Evolutionary conservation across 2,797 vertebrate genomes (phyloP).

Genomic region (Pangasius djambal): DNA sequence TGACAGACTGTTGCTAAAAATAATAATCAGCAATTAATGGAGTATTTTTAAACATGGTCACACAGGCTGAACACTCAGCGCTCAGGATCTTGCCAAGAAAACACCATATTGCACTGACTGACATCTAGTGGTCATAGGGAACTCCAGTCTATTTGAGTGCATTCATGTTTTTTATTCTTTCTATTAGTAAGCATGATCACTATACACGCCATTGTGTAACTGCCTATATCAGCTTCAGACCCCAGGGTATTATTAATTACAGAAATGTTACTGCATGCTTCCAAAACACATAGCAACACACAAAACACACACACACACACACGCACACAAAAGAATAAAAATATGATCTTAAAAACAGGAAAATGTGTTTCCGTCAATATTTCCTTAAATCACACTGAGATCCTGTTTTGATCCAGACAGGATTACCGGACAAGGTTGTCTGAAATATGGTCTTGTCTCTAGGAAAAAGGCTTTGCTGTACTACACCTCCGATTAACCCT

Average conservation of each 20-base stretch:
- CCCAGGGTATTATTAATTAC: background rate
- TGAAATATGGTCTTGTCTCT: background rate
- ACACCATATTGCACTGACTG: conserved; percentile 31
- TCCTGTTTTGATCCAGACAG: background rate
- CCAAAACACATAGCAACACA: background rate
- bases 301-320: too few relatives aligned
- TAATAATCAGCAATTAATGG: background rate
- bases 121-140: conserved; percentile 51
- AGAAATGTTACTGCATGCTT: background rate
- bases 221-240: background rate
- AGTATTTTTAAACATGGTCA: background rate
- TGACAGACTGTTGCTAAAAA: background rate
- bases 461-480: conserved; percentile 19
- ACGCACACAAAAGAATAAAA: background rate
- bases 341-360: background rate
- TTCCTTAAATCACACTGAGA: background rate
- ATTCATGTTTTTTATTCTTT: background rate
- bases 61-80: background rate
- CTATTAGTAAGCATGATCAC: background rate
- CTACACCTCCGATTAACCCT: conserved; percentile 8
- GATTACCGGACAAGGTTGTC: background rate
- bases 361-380: background rate
- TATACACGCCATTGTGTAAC: background rate
- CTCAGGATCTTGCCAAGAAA: background rate
- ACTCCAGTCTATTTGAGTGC: background rate